Conservation (phyloP, 1,140 invertebrate species). For the Ceratina calcarata region DNA sequence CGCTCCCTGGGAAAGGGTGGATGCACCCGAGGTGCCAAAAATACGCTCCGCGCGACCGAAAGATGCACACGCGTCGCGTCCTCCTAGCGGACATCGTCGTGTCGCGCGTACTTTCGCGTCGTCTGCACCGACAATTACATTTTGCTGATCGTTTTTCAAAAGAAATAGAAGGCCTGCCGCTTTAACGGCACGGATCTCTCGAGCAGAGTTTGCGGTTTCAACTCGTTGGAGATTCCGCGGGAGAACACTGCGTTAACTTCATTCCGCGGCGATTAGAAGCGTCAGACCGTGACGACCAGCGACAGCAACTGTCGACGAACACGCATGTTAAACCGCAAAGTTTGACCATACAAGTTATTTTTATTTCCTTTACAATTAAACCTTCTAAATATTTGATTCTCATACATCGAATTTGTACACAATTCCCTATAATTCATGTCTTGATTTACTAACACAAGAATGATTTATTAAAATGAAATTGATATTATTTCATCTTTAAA, state of each 20-base stretch:
- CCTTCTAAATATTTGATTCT: background rate
- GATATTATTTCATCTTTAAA: no score
- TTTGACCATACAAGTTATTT: background rate
- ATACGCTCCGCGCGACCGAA: constrained; percentile 37
- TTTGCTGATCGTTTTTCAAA: background rate
- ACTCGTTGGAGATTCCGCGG: background rate
- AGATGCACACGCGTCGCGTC: background rate
- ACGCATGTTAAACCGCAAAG: constrained; percentile 1
- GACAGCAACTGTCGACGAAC: constrained; percentile 11
- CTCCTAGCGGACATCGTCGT: background rate
- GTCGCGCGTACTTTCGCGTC: background rate
- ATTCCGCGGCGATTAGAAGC: constrained; percentile 18
- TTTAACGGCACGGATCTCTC: constrained; percentile 5
- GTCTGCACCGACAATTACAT: background rate
- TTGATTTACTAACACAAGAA: no score
- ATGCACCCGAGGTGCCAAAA: constrained; percentile 39
- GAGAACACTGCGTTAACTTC: constrained; percentile 1
- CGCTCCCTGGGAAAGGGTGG: constrained; percentile 6
- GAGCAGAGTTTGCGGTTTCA: constrained; percentile 33
- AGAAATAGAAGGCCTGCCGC: no score
- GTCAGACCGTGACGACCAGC: constrained; percentile 24
- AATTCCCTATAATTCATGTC: no score
- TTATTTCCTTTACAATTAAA: background rate
- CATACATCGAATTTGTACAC: no score
- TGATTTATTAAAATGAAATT: no score